Conservation (phyloP, 1,140 invertebrate species). For the Hylyphantes graminicola region DNA sequence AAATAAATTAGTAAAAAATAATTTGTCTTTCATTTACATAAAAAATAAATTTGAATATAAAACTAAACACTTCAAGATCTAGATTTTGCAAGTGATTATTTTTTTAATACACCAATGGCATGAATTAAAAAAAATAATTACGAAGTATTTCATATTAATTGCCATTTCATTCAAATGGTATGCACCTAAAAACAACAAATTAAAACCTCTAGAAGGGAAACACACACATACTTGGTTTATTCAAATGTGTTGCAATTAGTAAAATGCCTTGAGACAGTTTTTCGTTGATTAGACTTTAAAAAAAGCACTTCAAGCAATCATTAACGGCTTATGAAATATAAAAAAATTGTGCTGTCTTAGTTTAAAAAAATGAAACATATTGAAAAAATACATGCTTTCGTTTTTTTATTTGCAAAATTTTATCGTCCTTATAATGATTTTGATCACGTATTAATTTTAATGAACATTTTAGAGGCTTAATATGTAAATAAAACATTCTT, state of each 20-base stretch:
- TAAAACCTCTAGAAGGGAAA: not conserved
- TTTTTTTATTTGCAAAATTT: too few relatives aligned
- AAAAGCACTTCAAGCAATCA: not conserved
- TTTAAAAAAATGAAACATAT: too few relatives aligned
- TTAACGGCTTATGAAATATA: not conserved
- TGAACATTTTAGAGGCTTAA: not conserved
- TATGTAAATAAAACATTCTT: not conserved
- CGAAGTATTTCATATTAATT: not conserved
- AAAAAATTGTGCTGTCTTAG: not conserved
- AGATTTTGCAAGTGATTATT: too few relatives aligned
- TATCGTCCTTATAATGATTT: not conserved
- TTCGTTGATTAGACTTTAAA: not conserved
- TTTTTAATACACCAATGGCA: too few relatives aligned
- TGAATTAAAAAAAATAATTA: not conserved
- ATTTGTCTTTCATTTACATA: too few relatives aligned
- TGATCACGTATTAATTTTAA: not conserved
- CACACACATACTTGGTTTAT: conserved; percentile 3
- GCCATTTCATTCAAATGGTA: not conserved
- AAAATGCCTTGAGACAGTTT: not conserved
- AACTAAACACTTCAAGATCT: too few relatives aligned
- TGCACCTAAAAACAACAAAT: not conserved
- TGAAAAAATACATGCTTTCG: too few relatives aligned
- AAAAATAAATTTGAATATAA: too few relatives aligned
- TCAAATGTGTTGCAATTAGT: conserved; percentile 17
- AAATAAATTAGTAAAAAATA: too few relatives aligned